Evolutionary conservation across 2,888 invertebrate genomes (phyloP), one percentile per base, ranked within the genome.

Genomic region (Gari tellinella): DNA sequence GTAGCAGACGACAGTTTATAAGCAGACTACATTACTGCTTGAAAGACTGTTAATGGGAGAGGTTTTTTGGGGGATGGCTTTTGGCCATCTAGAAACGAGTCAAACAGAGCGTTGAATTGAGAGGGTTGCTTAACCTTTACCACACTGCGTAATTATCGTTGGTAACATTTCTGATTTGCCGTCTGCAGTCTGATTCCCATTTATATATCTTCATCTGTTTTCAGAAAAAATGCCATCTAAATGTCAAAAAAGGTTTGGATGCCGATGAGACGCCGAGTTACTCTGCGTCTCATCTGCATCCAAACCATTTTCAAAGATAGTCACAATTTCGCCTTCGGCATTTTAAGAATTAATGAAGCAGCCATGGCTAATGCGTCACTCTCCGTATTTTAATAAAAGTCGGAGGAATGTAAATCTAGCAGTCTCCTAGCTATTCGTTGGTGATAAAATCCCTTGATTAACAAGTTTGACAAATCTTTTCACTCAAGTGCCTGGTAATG

Each of bases 301-400:
- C n/a, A n/a, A n/a, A n/a, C n/a, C n/a, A n/a, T n/a, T n/a, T n/a
- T n/a, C n/a, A n/a, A n/a, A n/a, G n/a, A n/a, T n/a, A n/a, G n/a
- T n/a, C n/a, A n/a, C n/a, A n/a, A n/a, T n/a, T n/a, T n/a, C n/a
- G n/a, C n/a, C n/a, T n/a, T n/a, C n/a, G n/a, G n/a, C n/a, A n/a
- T n/a, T n/a, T n/a, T n/a, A n/a, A n/a, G n/a, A n/a, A n/a, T n/a
- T 78, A 78, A 78, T 78, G 77, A 78, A 78, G 62, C 69, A 60
- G 55, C 46, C 51, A 25, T 21, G 43, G 77, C 62, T 66, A 73
- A 73, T 78, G 73, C 66, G 69, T 78, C 77, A 78, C 64, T 72
- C 66, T 65, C 62, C 58, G 26, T 62, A 53, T 56, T 70, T 69
- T 73, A 72, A 72, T 72, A 73, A 72, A n/a, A 58, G 58, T 43